Evolutionary conservation across 2,888 invertebrate genomes (phyloP), one percentile per base, ranked within the genome.

Genomic region (Eupithecia subfuscata): DNA sequence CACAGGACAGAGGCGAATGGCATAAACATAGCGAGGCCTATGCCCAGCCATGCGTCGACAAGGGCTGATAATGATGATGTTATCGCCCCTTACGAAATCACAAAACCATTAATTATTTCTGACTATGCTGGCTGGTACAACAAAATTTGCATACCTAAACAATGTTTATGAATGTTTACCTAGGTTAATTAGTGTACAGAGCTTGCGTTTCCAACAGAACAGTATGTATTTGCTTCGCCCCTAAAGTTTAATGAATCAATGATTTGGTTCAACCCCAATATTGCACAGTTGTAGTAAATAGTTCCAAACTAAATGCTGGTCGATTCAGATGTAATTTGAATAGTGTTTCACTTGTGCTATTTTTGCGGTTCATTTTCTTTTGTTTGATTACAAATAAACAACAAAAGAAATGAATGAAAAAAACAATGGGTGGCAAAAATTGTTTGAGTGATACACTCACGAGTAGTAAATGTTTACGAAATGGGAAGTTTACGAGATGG

Each of bases 231-330:
- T 89, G 87, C 85, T 86, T 83, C 78, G 83, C 83, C 85, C 89
- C 90, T 87, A 89, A 90, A 91, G 90, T 92, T 93, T 91, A 92
- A 92, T 92, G 91, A 93, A 90, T 90, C 89, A 91, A 90, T 91
- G 89, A 90, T 92, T 90, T 87, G 80, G 84, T 84, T 87, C 90
- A 90, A 90, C 90, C 91, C 88, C 84, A 79, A 68, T 52, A 75
- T 70, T 75, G 78, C 76, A 74, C 63, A 2, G 65, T 72, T 68
- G 43, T 40, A 52, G 52, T 12, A n/a, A 65, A 48, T 71, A 69
- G 25, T 65, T 65, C 4, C 7, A 18, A 16, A 63, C 30, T 30
- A 25, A 12, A 0, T 16, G 63, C 16, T 22, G 16, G 16, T n/a
- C n/a, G 9, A n/a, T n/a, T 56, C 22, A 56, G 52, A 56, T 56